Evolutionary conservation across 2,888 invertebrate genomes (phyloP).

Genomic region (Crepidodera aurea): DNA sequence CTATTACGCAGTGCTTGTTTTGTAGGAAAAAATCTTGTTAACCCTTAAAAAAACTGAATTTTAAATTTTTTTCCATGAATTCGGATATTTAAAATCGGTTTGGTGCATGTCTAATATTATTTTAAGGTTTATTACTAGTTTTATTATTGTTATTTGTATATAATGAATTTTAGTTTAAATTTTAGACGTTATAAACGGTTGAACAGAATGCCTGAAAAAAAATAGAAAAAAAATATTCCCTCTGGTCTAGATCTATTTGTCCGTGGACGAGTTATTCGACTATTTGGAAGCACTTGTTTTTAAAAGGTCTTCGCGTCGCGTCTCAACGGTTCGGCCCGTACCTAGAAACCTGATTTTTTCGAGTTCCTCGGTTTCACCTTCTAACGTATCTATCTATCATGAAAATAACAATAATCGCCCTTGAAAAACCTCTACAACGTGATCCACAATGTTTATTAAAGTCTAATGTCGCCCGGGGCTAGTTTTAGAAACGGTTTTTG

Average conservation of each 20-base stretch:
- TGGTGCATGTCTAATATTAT: too few species aligned
- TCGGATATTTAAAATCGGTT: too few species aligned
- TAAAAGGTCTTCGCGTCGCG: constrained; percentile 18
- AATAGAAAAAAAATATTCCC: constrained; percentile 20
- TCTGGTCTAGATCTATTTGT: constrained; percentile 28
- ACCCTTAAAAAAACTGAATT: too few species aligned
- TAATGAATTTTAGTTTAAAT: neutral
- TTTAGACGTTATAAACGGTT: constrained; percentile 30
- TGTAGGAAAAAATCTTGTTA: too few species aligned
- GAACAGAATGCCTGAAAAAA: constrained; percentile 21
- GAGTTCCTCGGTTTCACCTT: constrained; percentile 21
- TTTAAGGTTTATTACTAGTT: too few species aligned
- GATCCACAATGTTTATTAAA: neutral
- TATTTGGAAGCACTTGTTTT: constrained; percentile 32
- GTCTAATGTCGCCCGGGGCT: neutral
- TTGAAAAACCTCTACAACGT: constrained; percentile 1
- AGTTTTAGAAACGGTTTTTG: neutral
- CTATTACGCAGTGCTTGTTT: too few species aligned
- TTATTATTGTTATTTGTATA: too few species aligned
- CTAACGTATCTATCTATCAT: constrained; percentile 27
- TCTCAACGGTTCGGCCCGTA: constrained; percentile 35
- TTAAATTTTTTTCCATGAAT: too few species aligned
- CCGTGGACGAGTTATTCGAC: constrained; percentile 29
- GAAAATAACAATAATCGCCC: constrained; percentile 13
- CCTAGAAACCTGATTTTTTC: constrained; percentile 35